phyloP scores from a whole-genome alignment of 37 sponge, comb jelly and placozoan genomes.

The Geodia barretti region DNA sequence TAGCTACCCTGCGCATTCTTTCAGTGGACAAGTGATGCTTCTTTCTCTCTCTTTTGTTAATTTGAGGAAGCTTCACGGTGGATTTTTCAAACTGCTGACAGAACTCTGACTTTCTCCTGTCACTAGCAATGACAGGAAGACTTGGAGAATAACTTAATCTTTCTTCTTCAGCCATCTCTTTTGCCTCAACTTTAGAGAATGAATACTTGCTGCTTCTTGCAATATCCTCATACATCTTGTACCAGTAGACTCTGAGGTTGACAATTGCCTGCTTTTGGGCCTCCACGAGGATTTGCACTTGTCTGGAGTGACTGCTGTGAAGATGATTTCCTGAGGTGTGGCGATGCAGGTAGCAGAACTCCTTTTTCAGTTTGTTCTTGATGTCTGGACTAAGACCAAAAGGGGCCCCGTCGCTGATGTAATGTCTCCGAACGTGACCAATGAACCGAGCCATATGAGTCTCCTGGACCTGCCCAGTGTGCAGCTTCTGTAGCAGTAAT shows the following conservation, averaged over 20 bases:
- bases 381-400: constrained; percentile 22
- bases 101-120: no score
- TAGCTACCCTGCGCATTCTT: not conserved
- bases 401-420: constrained; percentile 15
- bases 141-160: not conserved
- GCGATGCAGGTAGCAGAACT: not conserved
- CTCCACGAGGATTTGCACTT: not conserved
- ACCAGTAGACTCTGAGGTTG: constrained; percentile 40
- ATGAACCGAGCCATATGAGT: not conserved
- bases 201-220: not conserved
- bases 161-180: not conserved
- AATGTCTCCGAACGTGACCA: not conserved
- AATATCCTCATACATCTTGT: constrained; percentile 6
- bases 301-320: not conserved
- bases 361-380: not conserved
- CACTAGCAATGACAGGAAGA: not conserved
- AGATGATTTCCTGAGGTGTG: not conserved
- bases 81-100: not conserved
- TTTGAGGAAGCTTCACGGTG: not conserved
- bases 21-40: no score
- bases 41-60: not conserved
- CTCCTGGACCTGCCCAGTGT: not conserved
- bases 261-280: constrained; percentile 16
- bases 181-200: not conserved
- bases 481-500: constrained; percentile 6